These are phyloP conservation scores for Enteromius radiatus DNA, from an alignment of 2,797 vertebrate species.

Conservation along the genomic window DNA sequence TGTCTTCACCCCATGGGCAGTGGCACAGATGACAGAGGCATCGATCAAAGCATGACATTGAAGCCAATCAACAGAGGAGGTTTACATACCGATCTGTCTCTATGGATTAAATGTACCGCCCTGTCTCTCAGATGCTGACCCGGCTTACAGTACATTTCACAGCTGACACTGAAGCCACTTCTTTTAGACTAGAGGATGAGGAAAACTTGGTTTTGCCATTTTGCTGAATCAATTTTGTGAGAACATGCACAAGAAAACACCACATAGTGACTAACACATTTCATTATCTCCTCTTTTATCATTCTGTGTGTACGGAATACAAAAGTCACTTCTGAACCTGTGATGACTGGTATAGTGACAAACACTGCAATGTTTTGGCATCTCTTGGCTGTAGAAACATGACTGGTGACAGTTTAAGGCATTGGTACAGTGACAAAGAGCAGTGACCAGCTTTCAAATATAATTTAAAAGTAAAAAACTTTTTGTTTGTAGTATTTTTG, in stretches of 20 bases:
- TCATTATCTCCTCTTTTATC: not conserved
- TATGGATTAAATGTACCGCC: constrained; percentile 56
- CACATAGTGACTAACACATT: not conserved
- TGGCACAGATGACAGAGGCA: constrained; percentile 57
- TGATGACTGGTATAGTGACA: not conserved
- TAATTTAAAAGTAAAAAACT: not conserved
- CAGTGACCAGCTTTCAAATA: not conserved
- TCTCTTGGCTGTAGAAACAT: not conserved
- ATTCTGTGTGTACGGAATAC: not conserved
- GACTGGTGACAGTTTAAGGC: not conserved
- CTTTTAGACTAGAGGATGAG: constrained; percentile 16
- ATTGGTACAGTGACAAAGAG: not conserved
- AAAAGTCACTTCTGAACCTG: not conserved
- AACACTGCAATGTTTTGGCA: not conserved
- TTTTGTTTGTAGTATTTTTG: no score
- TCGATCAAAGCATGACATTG: constrained; percentile 60
- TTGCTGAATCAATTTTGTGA: not conserved
- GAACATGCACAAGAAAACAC: not conserved
- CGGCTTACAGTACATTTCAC: constrained; percentile 33
- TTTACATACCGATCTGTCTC: constrained; percentile 55
- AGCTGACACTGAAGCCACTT: constrained; percentile 41
- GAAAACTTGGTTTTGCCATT: not conserved
- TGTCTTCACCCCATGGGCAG: constrained; percentile 48
- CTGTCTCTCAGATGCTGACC: constrained; percentile 52
- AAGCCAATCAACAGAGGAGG: constrained; percentile 52